Base-by-base conservation (phyloP, 2,888 invertebrate species). In the Colostygia pectinataria region DNA sequence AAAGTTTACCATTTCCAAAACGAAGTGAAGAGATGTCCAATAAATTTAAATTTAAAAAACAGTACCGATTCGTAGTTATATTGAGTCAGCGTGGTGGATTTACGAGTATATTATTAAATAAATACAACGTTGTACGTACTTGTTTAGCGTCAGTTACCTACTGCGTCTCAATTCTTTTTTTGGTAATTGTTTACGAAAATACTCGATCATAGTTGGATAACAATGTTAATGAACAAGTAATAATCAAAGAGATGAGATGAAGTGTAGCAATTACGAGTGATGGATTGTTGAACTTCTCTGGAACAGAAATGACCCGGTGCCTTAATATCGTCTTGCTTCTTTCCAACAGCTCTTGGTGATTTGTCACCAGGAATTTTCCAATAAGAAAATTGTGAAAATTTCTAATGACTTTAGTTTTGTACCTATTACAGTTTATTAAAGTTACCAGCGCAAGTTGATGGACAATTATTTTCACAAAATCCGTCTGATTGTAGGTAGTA, bases 251-350 rank as follows among this genome's bases (percentile, higher is more conserved):
- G 77, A 78, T 71, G 72, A 76, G 74, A 68, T 71, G 70, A 71
- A 78, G 77, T 74, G 74, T 63, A 73, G 77, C 80, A 84, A 84
- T 86, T 84, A 83, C 76, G 72, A 67, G 74, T 83, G 84, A 84
- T 85, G 83, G 77, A 84, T 85, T 76, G 83, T 72, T 73, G 70
- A 81, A 83, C 71, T 83, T 80, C 66, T 63, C 61, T 63, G 62
- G 64, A 67, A 71, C 72, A 67, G 71, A 74, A 79, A 78, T 79
- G 77, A 77, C 77, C 79, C 71, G 62, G 69, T 76, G 76, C 71
- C 80, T 80, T 83, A 81, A 82, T 83, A 80, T 76, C 77, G 74
- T 70, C 77, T 72, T 77, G 77, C 77, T 82, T 80, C 77, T 73
- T 77, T 76, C 63, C 62, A 66, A 60, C 61, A 65, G 71, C 65